Evolutionary conservation across 1,140 invertebrate species (phyloP).

Genomic region (silkworm (Bombyx mori)): ASM3026992v2 NC_085113.1:7429501-7430000

Average conservation of each 20-base stretch:
- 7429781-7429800: conserved; percentile 60
- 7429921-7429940: conserved; percentile 22
- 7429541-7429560: too few species aligned
- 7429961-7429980: conserved; percentile 49
- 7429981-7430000: conserved; percentile 68
- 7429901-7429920: conserved; percentile 49
- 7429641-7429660: conserved; percentile 1
- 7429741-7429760: conserved; percentile 39
- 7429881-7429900: conserved; percentile 47
- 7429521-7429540: conserved; percentile 2
- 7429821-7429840: conserved; percentile 57
- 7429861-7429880: conserved; percentile 37
- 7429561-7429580: not conserved
- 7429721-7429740: conserved; percentile 12
- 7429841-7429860: conserved; percentile 31
- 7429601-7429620: conserved; percentile 29
- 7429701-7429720: conserved; percentile 15
- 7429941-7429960: conserved; percentile 35
- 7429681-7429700: conserved; percentile 9
- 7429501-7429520: conserved; percentile 26
- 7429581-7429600: conserved; percentile 2
- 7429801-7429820: conserved; percentile 60
- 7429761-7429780: conserved; percentile 42
- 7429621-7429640: conserved; percentile 3
- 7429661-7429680: not conserved